Base-by-base conservation (phyloP, 2,113 vertebrate species). In the Ceratotherium simum region DNA sequence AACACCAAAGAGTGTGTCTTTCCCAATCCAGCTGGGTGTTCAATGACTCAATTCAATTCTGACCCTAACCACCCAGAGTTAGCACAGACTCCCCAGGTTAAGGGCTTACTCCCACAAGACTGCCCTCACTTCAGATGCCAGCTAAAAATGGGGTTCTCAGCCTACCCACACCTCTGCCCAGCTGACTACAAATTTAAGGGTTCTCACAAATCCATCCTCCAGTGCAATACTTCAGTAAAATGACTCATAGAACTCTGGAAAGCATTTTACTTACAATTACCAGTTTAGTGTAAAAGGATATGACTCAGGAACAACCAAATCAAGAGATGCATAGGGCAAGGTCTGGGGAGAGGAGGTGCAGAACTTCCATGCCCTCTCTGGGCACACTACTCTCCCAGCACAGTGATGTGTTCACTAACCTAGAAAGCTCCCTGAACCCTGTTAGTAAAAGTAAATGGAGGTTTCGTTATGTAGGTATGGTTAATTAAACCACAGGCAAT, bases 271-370 rank as follows among this genome's bases (percentile, higher is more conserved):
- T 69, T 46, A 60, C 6, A 67, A 72, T 78, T 60, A 42, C 18
- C 5, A 27, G 36, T 67, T 86, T 82, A 62, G 76, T 93, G n/a
- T 69, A 56, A 87, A 95, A 8, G 46, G 51, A 54, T 54, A 39
- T 23, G 82, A 36, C 7, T 72, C 33, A 20, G 64, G 21, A 78
- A 36, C 12, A 64, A n/a, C 14, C 48, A 46, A 67, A 42, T 72
- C 42, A 62, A 94, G 29, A 48, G 58, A 23, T 25, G 5, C 4
- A 27, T 4, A 42, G 21, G 17, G 20, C 4, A 75, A 73, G 7
- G 7, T 31, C 10, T 8, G 6, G 5, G 42, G 7, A 2, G n/a
- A 20, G 9, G 1, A 0, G 16, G 11, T 36, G 1, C 6, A 75
- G 16, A 76, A 3, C 9, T 36, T 64, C 20, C 39, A 7, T 8